Conservation (phyloP, 1,140 invertebrate species). For the Phymastichus coffea region DNA sequence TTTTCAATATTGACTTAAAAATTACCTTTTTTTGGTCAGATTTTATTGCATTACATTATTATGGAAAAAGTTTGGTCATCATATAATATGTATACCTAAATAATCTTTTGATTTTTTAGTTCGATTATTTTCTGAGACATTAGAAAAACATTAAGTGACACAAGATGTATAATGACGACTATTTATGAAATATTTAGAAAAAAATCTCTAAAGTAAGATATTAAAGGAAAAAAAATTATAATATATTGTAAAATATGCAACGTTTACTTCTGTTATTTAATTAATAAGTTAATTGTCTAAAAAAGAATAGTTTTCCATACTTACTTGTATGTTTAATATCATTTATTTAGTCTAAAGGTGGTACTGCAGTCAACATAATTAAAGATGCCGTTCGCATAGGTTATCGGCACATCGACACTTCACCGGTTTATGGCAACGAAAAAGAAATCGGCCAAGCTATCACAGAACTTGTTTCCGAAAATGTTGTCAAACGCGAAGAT, state of each 20-base stretch:
- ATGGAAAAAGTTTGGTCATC: too few species aligned
- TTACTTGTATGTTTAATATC: neutral
- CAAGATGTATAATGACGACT: neutral
- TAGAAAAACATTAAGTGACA: neutral
- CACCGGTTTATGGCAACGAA: slow-evolving; percentile 74
- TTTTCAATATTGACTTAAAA: too few species aligned
- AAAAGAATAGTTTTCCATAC: neutral
- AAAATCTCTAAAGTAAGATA: neutral
- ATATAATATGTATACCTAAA: too few species aligned
- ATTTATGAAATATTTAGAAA: neutral
- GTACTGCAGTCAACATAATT: slow-evolving; percentile 62
- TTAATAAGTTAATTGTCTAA: neutral
- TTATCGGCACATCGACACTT: slow-evolving; percentile 72
- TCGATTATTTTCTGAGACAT: neutral
- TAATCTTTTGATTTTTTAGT: too few species aligned
- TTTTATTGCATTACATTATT: too few species aligned
- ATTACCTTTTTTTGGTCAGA: too few species aligned
- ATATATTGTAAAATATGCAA: too few species aligned
- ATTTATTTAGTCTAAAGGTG: slow-evolving; percentile 49
- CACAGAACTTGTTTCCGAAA: slow-evolving; percentile 70
- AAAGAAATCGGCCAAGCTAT: slow-evolving; percentile 79
- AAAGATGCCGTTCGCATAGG: slow-evolving; percentile 68
- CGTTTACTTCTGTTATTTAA: neutral
- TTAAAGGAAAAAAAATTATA: too few species aligned
- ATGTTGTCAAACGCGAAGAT: slow-evolving; percentile 70